Conservation (phyloP, 1,140 invertebrate species). For the Bursaphelenchus mucronatus region DNA sequence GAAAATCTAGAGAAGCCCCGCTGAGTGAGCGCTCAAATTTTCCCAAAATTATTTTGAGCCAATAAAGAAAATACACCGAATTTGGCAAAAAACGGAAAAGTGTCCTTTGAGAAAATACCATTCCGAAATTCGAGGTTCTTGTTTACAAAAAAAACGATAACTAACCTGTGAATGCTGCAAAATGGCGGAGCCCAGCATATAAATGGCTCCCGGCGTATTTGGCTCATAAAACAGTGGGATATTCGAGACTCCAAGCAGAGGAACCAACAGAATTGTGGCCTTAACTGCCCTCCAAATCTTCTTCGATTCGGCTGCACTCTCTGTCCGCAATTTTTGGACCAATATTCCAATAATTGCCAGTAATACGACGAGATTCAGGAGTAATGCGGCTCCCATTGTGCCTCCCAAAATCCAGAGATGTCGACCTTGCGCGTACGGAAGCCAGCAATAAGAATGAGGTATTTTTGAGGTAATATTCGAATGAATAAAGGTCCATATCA, state of each 20-base stretch:
- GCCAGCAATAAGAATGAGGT: conserved; percentile 53
- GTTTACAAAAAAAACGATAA: conserved; percentile 2
- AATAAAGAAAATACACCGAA: not conserved
- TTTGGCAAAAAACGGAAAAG: not conserved
- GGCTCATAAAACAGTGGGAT: conserved; percentile 63
- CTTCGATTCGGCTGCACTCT: conserved; percentile 56
- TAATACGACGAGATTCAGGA: conserved; percentile 57
- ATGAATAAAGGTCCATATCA: conserved; percentile 53
- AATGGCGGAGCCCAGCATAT: conserved; percentile 64
- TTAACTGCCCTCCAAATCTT: conserved; percentile 63
- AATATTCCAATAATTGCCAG: conserved; percentile 55
- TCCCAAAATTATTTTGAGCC: not conserved
- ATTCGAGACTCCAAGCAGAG: conserved; percentile 64
- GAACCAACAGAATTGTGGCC: conserved; percentile 64
- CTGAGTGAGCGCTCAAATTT: not conserved
- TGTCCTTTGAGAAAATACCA: not conserved
- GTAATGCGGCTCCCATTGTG: conserved; percentile 57
- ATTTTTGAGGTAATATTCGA: conserved; percentile 39
- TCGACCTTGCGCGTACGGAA: conserved; percentile 58
- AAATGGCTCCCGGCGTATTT: conserved; percentile 57
- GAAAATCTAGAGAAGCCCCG: too few species aligned
- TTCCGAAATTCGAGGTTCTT: not conserved
- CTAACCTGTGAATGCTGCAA: conserved; percentile 64
- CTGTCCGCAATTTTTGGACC: conserved; percentile 55
- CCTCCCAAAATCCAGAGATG: conserved; percentile 60